Evolutionary conservation across 1,140 invertebrate genomes (phyloP).

Genomic region (Heliconius congener): DNA sequence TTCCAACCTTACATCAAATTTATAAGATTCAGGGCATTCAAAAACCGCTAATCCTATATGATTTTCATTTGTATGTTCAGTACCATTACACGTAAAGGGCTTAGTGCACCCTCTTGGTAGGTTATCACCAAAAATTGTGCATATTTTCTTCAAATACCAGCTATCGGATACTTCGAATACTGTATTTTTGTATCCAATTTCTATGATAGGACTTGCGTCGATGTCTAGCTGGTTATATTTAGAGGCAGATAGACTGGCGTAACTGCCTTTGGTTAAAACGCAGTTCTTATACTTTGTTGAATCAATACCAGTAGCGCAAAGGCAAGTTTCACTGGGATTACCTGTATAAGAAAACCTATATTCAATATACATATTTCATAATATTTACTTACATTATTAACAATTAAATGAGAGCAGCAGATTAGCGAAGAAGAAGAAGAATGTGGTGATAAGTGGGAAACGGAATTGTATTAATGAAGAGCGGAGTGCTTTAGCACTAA

Average conservation of each 20-base stretch:
- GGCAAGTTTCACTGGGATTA: constrained; percentile 41
- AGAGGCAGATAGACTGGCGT: constrained; percentile 41
- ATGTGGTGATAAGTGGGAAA: too few species aligned
- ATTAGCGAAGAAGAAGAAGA: too few species aligned
- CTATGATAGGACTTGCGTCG: constrained; percentile 48
- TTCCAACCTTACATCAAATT: constrained; percentile 15
- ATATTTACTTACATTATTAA: too few species aligned
- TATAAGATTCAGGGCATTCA: constrained; percentile 26
- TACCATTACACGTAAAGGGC: constrained; percentile 49
- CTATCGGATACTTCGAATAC: constrained; percentile 50
- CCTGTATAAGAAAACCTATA: constrained; percentile 32
- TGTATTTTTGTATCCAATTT: constrained; percentile 49
- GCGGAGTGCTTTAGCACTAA: too few species aligned
- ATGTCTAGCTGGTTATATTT: constrained; percentile 46
- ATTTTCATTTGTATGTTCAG: constrained; percentile 30
- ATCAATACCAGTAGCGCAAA: constrained; percentile 52
- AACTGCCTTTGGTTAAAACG: constrained; percentile 43
- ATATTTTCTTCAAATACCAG: constrained; percentile 59
- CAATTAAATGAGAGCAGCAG: too few species aligned
- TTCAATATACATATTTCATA: too few species aligned
- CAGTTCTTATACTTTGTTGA: constrained; percentile 45
- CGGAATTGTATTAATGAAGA: too few species aligned
- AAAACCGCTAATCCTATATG: constrained; percentile 24
- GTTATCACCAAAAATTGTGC: constrained; percentile 52
- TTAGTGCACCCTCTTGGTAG: constrained; percentile 49